Percentiles rank a stretch among this genome's conserved stretches.
Conservation (phyloP, 2,797 vertebrate genomes). For the Phoxinus dragarum region DNA sequence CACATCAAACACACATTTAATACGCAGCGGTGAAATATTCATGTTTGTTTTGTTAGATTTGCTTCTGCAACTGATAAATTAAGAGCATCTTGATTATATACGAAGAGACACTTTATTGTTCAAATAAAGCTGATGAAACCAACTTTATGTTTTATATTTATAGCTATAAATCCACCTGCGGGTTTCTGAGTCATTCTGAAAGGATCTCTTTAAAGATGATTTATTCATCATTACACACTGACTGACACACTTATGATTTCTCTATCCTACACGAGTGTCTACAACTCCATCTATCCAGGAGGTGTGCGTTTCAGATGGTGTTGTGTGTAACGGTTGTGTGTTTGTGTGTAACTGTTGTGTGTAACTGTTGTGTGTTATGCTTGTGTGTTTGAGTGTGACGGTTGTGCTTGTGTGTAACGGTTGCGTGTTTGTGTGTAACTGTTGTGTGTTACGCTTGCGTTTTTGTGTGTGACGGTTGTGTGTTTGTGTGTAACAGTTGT, state of each 20-base stretch:
- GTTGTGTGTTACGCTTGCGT: too few species aligned
- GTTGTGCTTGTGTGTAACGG: too few species aligned
- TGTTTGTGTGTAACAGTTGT: too few species aligned
- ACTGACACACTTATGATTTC: neutral
- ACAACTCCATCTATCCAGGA: neutral
- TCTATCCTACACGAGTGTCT: neutral
- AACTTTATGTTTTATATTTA: neutral
- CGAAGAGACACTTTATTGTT: neutral
- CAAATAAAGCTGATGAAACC: neutral
- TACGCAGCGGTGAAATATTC: neutral
- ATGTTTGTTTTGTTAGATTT: conserved; percentile 26
- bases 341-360: neutral
- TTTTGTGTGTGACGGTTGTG: too few species aligned
- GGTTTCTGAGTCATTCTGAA: neutral
- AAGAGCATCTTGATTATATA: neutral
- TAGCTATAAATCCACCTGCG: neutral
- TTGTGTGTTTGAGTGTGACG: too few species aligned
- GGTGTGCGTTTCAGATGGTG: neutral
- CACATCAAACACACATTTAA: conserved; percentile 10
- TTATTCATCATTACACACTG: neutral
- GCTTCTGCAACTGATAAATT: neutral
- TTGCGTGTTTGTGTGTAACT: too few species aligned
- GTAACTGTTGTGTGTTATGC: too few species aligned
- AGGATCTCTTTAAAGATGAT: neutral
- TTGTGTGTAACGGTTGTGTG: neutral